Base-by-base conservation (phyloP, 1,140 invertebrate species). In the Cyclina sinensis region DNA sequence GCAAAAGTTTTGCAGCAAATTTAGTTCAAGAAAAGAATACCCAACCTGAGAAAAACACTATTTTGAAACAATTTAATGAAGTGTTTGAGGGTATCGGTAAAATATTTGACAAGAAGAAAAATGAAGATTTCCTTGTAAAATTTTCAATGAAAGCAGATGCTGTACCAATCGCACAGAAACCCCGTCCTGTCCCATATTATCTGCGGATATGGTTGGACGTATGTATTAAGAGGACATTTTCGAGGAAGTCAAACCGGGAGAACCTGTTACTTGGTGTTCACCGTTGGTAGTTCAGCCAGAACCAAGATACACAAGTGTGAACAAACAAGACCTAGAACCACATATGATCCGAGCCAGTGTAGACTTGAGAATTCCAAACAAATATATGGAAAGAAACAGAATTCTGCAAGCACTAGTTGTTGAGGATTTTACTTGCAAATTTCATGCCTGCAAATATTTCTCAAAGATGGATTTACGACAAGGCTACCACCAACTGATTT, bases 301-400 rank as follows among this genome's bases (percentile, higher is more conserved):
- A 79, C 76, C n/a, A n/a, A n/a, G n/a, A n/a, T n/a, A n/a, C n/a
- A n/a, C n/a, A n/a, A n/a, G n/a, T n/a, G n/a, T n/a, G 39, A 27
- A 62, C 16, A 79, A 80, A 70, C 39, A 81, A 24, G 37, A 86
- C n/a, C 30, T 85, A 37, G 43, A 86, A 73, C 59, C 88, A 80
- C 81, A 86, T 27, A 86, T 89, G 73, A 86, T 86, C 18, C 62
- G 81, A 80, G 88, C 81, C 27, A 80, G 88, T 35, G 73, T 86
- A 4, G 82, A 85, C 59, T 35, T 84, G 70, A 83, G 74, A n/a
- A 59, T 86, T n/a, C 74, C 82, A 14, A 89, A 80, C 30, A 80
- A 74, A 51, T 80, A 24, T 24, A 81, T 81, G 74, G 46, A 88
- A 54, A 88, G 78, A 37, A 88, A 43, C 65, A 48, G n/a, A n/a